Conservation (phyloP, 2,113 vertebrate genomes). For the Lophochroa leadbeateri region DNA sequence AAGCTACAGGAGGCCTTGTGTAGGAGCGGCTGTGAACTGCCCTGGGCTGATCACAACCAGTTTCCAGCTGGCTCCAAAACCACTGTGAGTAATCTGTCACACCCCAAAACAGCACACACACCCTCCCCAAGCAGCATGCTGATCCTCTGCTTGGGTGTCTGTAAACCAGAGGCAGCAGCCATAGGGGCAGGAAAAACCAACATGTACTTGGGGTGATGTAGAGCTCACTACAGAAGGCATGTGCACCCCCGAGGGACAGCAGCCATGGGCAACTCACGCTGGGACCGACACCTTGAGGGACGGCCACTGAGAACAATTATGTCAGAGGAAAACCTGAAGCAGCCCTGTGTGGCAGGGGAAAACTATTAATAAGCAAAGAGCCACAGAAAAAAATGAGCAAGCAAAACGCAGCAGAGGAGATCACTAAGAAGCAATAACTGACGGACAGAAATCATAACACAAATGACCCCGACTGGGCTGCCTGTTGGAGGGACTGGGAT, state of each 20-base stretch:
- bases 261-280: accelerated
- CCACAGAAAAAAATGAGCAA: accelerated
- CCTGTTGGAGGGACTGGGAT: not conserved
- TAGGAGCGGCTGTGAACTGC: not conserved
- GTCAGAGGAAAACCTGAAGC: not conserved
- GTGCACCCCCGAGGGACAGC: not conserved
- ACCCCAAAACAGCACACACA: not conserved
- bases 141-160: not conserved
- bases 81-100: accelerated
- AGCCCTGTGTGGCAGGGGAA: not conserved
- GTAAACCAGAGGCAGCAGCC: not conserved
- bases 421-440: not conserved
- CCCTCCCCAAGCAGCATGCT: not conserved
- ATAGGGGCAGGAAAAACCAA: not conserved
- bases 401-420: not conserved
- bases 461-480: accelerated
- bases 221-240: accelerated
- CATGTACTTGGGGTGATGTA: accelerated
- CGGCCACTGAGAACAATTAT: not conserved
- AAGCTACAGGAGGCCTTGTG: not conserved
- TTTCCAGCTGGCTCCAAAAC: not conserved
- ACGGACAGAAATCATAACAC: accelerated
- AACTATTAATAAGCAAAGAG: not conserved
- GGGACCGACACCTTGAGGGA: accelerated
- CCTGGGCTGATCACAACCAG: not conserved